phyloP scores from a whole-genome alignment of 1,140 invertebrate species.

The Drosophila sp. region DNA sequence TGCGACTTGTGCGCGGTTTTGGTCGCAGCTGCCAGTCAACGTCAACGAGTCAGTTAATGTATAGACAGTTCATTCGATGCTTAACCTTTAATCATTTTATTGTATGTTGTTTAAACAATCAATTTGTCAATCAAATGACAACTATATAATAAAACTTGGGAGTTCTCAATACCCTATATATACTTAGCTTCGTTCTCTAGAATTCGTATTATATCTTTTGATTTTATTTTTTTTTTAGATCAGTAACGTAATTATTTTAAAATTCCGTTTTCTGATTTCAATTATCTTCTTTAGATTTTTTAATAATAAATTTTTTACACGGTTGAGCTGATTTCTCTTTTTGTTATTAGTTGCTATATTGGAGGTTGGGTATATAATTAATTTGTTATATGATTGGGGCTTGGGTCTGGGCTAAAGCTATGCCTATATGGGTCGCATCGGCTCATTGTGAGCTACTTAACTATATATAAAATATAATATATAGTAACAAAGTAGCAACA shows the following conservation, averaged over 20 bases:
- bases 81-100: conserved; percentile 62
- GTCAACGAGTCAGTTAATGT: conserved; percentile 54
- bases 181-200: too few relatives aligned
- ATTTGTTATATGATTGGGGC: conserved; percentile 8
- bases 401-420: background rate
- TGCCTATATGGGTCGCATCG: conserved; percentile 31
- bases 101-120: conserved; percentile 42
- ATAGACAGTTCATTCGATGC: conserved; percentile 50
- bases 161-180: conserved; percentile 21
- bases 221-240: too few relatives aligned
- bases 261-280: background rate
- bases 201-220: too few relatives aligned
- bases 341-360: background rate
- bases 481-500: conserved; percentile 21
- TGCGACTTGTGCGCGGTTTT: conserved; percentile 26
- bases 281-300: too few relatives aligned
- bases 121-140: conserved; percentile 73
- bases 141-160: conserved; percentile 24
- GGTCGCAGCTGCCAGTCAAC: conserved; percentile 54
- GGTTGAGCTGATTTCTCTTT: background rate
- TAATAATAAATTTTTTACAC: too few relatives aligned
- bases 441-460: conserved; percentile 52
- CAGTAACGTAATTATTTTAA: too few relatives aligned
- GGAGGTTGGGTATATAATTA: background rate
- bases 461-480: conserved; percentile 39